A percentile compares a stretch with the other conserved stretches of the same genome.
Evolutionary conservation across 2,888 invertebrate genomes (phyloP).

Genomic region (Mythimna albipuncta): DNA sequence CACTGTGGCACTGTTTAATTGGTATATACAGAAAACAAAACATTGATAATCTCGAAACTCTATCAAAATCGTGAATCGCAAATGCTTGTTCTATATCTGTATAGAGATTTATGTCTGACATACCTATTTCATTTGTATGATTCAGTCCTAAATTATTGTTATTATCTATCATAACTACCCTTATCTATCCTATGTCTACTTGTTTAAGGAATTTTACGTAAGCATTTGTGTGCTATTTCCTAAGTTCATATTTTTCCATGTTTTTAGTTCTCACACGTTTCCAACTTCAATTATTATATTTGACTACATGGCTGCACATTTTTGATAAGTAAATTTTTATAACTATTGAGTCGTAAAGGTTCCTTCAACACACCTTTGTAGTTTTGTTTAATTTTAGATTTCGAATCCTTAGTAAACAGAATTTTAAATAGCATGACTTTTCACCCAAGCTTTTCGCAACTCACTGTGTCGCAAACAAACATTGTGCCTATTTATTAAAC

Average conservation of each 20-base stretch:
- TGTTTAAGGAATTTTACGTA: neutral
- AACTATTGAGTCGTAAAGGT: neutral
- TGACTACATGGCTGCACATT: neutral
- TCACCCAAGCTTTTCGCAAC: slow-evolving; percentile 7
- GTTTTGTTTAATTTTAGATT: neutral
- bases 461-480: slow-evolving; percentile 26
- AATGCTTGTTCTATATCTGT: slow-evolving; percentile 26
- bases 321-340: neutral
- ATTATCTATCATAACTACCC: neutral
- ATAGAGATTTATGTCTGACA: slow-evolving; percentile 16
- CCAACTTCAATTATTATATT: neutral
- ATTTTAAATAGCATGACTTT: neutral
- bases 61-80: slow-evolving; percentile 45
- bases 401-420: neutral
- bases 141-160: slow-evolving; percentile 5
- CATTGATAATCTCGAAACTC: slow-evolving; percentile 4
- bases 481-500: slow-evolving; percentile 4
- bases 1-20: neutral
- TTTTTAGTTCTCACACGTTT: neutral
- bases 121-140: slow-evolving; percentile 1
- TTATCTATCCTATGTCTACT: neutral
- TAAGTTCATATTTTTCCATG: no score
- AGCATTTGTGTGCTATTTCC: no score
- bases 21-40: slow-evolving; percentile 16
- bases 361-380: neutral